Conservation (phyloP, 2,888 invertebrate species). For the Phyllotreta cruciferae region DNA sequence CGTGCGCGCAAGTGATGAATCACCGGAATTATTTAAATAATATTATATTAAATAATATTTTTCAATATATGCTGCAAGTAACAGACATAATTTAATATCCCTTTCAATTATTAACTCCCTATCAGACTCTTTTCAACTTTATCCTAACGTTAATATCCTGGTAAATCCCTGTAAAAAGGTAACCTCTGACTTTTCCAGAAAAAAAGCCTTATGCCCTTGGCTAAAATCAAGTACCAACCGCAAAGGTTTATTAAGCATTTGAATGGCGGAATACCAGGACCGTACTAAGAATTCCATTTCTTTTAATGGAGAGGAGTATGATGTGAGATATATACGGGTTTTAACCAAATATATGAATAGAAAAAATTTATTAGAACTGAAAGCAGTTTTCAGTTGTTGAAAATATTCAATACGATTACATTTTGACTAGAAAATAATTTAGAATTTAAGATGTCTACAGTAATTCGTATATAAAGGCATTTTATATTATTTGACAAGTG, state of each 20-base stretch:
- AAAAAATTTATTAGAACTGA: too few relatives aligned
- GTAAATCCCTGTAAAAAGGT: constrained; percentile 16
- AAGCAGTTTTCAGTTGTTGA: too few relatives aligned
- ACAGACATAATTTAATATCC: constrained; percentile 7
- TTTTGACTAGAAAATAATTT: too few relatives aligned
- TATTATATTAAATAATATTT: too few relatives aligned
- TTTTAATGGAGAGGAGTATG: neutral
- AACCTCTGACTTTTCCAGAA: constrained; percentile 30
- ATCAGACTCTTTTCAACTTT: constrained; percentile 2
- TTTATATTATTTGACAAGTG: too few relatives aligned
- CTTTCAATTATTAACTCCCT: constrained; percentile 10
- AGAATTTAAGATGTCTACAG: too few relatives aligned
- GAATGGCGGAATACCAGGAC: constrained; percentile 1
- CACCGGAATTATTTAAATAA: too few relatives aligned
- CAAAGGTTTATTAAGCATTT: constrained; percentile 29
- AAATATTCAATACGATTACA: too few relatives aligned
- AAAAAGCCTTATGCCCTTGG: constrained; percentile 19
- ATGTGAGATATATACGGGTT: too few relatives aligned
- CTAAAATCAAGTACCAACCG: constrained; percentile 25
- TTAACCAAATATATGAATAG: too few relatives aligned
- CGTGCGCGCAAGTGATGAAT: too few relatives aligned
- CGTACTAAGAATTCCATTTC: neutral
- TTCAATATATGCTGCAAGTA: neutral
- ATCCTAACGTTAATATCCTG: constrained; percentile 10
- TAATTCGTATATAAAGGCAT: too few relatives aligned